phyloP scores from a whole-genome alignment of 2,797 vertebrate species.

The Cheirogaleus major region DNA sequence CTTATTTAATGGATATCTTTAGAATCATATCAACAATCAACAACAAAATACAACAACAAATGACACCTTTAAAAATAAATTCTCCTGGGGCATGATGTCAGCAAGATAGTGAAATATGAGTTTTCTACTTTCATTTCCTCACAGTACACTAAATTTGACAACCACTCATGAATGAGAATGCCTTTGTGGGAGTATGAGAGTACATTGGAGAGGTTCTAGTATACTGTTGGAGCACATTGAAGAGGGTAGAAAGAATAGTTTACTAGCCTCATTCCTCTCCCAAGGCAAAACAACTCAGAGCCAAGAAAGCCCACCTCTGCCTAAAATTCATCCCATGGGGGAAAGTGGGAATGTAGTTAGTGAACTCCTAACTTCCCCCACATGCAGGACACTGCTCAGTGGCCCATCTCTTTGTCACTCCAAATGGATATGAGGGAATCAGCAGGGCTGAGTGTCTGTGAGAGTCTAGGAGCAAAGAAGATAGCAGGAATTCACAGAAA shows the following conservation, averaged over 20 bases:
- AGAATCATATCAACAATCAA: constrained; percentile 15
- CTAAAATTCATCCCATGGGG: background rate
- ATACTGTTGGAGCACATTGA: background rate
- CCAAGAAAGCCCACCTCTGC: background rate
- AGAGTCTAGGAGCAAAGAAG: background rate
- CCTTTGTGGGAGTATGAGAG: background rate
- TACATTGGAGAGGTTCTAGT: background rate
- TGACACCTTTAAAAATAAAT: background rate
- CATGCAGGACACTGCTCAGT: too few species aligned
- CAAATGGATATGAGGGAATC: background rate
- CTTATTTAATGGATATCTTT: background rate
- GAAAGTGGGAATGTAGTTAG: background rate
- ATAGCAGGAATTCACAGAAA: background rate
- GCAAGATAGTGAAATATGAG: background rate
- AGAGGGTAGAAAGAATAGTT: background rate
- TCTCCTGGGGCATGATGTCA: background rate
- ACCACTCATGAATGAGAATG: too few species aligned
- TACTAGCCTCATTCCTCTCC: background rate
- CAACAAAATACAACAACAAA: background rate
- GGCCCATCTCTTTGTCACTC: background rate
- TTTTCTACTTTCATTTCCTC: too few species aligned
- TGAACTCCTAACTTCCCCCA: background rate
- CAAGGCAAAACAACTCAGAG: background rate
- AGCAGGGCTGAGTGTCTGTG: background rate
- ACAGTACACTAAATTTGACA: too few species aligned